Conservation (phyloP, 2,113 vertebrate species). For the Catharus fuscescens region DNA sequence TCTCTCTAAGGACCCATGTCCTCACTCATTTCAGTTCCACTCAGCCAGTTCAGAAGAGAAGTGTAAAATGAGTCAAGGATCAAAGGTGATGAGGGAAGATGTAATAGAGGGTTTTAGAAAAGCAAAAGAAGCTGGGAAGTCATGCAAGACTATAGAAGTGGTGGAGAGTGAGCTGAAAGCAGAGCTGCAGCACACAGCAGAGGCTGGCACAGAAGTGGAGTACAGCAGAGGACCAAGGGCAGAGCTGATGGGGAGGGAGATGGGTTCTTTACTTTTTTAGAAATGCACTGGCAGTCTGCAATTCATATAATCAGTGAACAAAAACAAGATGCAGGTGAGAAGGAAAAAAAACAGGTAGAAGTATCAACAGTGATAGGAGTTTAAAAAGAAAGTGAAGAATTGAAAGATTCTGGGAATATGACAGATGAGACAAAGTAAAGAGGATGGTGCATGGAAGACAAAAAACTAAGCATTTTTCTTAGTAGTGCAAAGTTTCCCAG, state of each 20-base stretch:
- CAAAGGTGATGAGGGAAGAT: slow-evolving; percentile 24
- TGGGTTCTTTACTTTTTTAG: neutral
- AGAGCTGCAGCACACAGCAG: neutral
- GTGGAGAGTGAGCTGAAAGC: neutral
- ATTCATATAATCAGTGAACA: neutral
- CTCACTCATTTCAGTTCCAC: slow-evolving; percentile 9
- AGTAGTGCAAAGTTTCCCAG: neutral
- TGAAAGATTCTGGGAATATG: neutral
- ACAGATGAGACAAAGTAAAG: neutral
- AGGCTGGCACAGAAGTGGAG: neutral
- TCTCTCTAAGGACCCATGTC: slow-evolving; percentile 20
- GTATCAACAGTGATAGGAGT: neutral
- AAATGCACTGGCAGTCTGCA: neutral
- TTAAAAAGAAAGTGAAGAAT: neutral
- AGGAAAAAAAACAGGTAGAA: neutral
- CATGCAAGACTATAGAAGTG: neutral
- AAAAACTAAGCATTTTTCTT: neutral
- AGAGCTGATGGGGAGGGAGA: neutral
- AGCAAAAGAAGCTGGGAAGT: neutral
- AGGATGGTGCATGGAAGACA: neutral
- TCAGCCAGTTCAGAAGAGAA: neutral
- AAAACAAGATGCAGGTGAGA: neutral
- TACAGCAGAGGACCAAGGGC: neutral
- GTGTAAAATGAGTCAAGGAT: slow-evolving; percentile 39
- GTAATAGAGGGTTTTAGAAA: slow-evolving; percentile 4